Evolutionary conservation across 2,797 vertebrate genomes (phyloP), one percentile per base, ranked within the genome.

Genomic region (Rhincodon typus): DNA sequence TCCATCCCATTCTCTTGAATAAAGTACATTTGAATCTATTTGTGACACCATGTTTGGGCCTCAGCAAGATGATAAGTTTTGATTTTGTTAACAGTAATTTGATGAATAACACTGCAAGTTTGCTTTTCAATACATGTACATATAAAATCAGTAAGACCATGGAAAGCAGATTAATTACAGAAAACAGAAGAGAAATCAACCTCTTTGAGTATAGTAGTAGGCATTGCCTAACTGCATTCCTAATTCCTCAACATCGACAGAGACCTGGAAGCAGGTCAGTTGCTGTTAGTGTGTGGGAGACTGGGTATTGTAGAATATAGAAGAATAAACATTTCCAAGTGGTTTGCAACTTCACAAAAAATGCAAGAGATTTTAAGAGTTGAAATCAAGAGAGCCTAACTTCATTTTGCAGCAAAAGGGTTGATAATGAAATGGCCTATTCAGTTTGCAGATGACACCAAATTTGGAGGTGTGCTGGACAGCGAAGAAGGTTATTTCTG

Each of bases 341-440:
- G 66, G 21, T 93, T 67, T 93, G n/a, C 66, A 93, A 42, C 90
- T 69, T 42, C 62, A 93, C 66, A 67, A 93, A 91, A 66, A 91
- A 91, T 25, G 8, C 15, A 57, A 34, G 30, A 3, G 30, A 3
- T 23, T 93, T 69, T 69, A 69, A 93, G 66, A 93, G 23, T 69
- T 12, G 21, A 93, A 93, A 93, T 93, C 38, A 82, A 42, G 82
- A 84, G 23, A 93, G 12, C 23, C 6, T 38, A 13, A 5, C 19
- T 67, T 67, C 19, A 7, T 38, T 67, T 67, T 19, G 10, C 57
- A n/a, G 27, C 57, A 50, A 84, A 84, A 84, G 5, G 82, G 42
- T 25, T 46, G 82, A 42, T 46, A 8, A 21, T 1, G 82, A 84
- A 84, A 95, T 74, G 42, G 15, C 27, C 6, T 74, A 95, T 69